phyloP scores from a whole-genome alignment of 2,888 invertebrate genomes.

The Xanthorhoe designata region DNA sequence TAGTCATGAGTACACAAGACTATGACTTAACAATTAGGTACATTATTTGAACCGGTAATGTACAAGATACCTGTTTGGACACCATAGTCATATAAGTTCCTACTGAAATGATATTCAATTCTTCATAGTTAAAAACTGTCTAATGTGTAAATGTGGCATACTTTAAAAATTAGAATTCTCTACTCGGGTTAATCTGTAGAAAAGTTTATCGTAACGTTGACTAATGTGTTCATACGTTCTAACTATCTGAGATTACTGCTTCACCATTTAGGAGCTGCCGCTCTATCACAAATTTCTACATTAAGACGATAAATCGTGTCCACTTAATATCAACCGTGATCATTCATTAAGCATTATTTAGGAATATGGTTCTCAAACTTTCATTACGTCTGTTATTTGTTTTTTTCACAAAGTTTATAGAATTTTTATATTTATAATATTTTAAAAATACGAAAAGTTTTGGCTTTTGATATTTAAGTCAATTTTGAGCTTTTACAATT shows the following conservation, averaged over 20 bases:
- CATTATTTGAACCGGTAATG: no score
- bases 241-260: conserved; percentile 67
- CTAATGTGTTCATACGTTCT: conserved; percentile 71
- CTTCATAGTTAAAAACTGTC: no score
- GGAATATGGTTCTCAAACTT: conserved; percentile 34
- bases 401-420: background rate
- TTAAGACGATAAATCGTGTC: conserved; percentile 78
- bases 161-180: conserved; percentile 19
- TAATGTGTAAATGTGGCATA: conserved; percentile 16
- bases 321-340: conserved; percentile 77
- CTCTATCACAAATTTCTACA: conserved; percentile 73
- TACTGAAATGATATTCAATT: no score
- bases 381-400: background rate
- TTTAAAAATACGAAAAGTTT: no score
- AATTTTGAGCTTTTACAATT: no score
- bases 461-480: no score
- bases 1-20: no score
- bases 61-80: no score
- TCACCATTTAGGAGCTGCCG: conserved; percentile 70
- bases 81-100: no score
- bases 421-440: no score
- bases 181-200: conserved; percentile 59
- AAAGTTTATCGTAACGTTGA: conserved; percentile 65
- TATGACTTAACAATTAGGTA: no score
- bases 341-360: conserved; percentile 75